Percentiles rank a stretch among this genome's conserved stretches.
phyloP scores from a whole-genome alignment of 2,113 vertebrate genomes.

The Lamprotornis superbus region DNA sequence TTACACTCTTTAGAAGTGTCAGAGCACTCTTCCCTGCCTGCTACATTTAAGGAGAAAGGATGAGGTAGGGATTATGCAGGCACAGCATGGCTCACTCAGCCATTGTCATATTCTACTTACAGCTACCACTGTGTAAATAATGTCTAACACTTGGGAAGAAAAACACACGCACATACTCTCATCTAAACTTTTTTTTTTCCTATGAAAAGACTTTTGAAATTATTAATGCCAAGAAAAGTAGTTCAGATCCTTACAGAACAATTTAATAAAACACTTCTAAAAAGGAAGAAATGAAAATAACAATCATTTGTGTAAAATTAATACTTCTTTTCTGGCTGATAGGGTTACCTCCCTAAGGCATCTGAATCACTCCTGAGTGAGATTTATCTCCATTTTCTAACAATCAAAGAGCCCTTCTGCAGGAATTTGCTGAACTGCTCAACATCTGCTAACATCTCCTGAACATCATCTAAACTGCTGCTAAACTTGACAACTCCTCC shows the following conservation, averaged over 20 bases:
- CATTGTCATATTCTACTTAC: neutral
- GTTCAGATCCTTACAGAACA: neutral
- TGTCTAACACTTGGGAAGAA: neutral
- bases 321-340: neutral
- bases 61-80: neutral
- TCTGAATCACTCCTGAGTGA: neutral
- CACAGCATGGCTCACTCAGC: neutral
- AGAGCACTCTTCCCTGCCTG: neutral
- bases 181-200: neutral
- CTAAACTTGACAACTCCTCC: neutral
- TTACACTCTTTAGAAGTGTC: neutral
- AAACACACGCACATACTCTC: neutral
- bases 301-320: neutral
- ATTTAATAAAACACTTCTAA: neutral
- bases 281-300: neutral
- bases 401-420: neutral
- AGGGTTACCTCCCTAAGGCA: neutral
- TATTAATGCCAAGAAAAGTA: neutral
- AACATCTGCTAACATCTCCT: conserved; percentile 23
- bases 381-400: neutral
- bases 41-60: neutral
- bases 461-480: neutral
- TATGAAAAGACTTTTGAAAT: neutral
- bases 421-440: neutral
- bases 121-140: neutral